phyloP scores from a whole-genome alignment of 2,113 vertebrate genomes.

The Syngnathus scovelli region DNA sequence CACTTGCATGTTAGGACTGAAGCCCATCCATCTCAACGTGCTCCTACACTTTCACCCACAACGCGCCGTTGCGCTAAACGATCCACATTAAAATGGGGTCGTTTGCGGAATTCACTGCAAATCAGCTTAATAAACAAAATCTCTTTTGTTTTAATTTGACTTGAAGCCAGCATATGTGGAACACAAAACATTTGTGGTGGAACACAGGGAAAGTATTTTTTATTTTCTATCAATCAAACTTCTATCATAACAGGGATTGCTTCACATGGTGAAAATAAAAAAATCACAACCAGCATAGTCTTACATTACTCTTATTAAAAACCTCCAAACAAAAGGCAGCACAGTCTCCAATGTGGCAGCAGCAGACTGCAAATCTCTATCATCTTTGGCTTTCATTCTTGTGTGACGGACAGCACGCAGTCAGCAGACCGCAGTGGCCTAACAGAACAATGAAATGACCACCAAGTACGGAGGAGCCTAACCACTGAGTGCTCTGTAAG shows the following conservation, averaged over 20 bases:
- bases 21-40: slow-evolving; percentile 17
- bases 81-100: slow-evolving; percentile 10
- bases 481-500: not conserved
- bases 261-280: too few species aligned
- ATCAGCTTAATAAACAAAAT: slow-evolving; percentile 9
- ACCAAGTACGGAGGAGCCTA: not conserved
- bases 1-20: slow-evolving; percentile 11
- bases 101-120: slow-evolving; percentile 25
- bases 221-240: too few species aligned
- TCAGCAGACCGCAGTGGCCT: not conserved
- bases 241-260: too few species aligned
- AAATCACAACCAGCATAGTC: not conserved
- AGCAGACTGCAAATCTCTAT: not conserved
- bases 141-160: not conserved
- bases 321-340: not conserved
- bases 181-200: not conserved
- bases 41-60: not conserved
- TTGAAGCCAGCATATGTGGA: not conserved
- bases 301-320: not conserved
- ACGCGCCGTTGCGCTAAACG: not conserved
- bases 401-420: not conserved
- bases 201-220: too few species aligned
- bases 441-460: not conserved
- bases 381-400: not conserved
- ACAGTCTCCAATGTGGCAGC: not conserved